These are phyloP conservation scores for Nettapus auritus DNA, from an alignment of 2,113 vertebrate genomes.

Conservation along the genomic window DNA sequence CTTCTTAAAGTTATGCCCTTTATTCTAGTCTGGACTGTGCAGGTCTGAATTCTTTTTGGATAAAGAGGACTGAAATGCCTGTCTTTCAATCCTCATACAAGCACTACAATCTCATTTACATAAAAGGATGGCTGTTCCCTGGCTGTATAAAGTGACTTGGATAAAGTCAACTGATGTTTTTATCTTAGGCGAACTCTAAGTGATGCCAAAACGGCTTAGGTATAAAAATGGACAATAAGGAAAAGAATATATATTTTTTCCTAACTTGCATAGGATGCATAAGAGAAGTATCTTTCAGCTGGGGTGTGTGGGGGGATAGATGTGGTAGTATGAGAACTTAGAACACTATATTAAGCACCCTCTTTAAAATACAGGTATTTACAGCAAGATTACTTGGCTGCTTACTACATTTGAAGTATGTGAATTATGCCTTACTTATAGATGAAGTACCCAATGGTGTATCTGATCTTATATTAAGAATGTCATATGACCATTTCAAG, in stretches of 20 bases:
- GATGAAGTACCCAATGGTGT: not conserved
- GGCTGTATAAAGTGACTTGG: not conserved
- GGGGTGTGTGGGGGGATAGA: not conserved
- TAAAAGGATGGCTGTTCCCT: not conserved
- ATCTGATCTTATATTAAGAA: not conserved
- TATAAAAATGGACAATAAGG: not conserved
- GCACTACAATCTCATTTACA: not conserved
- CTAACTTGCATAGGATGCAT: not conserved
- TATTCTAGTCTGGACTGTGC: not conserved
- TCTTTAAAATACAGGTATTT: not conserved
- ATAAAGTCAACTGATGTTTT: not conserved
- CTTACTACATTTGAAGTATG: not conserved
- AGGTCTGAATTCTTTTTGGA: not conserved
- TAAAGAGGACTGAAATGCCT: not conserved
- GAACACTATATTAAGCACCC: fast-evolving
- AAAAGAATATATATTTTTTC: not conserved
- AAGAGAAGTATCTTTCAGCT: not conserved
- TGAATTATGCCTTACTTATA: not conserved
- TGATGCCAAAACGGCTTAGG: not conserved
- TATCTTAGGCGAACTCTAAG: not conserved
- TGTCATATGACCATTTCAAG: not conserved
- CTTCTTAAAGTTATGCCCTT: not conserved
- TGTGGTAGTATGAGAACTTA: not conserved
- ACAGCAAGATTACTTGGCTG: not conserved
- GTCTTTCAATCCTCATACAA: not conserved